Percentiles rank a stretch among this genome's conserved stretches.
These are phyloP conservation scores for Pithys albifrons DNA, from an alignment of 2,113 vertebrate genomes.

Conservation along the genomic window DNA sequence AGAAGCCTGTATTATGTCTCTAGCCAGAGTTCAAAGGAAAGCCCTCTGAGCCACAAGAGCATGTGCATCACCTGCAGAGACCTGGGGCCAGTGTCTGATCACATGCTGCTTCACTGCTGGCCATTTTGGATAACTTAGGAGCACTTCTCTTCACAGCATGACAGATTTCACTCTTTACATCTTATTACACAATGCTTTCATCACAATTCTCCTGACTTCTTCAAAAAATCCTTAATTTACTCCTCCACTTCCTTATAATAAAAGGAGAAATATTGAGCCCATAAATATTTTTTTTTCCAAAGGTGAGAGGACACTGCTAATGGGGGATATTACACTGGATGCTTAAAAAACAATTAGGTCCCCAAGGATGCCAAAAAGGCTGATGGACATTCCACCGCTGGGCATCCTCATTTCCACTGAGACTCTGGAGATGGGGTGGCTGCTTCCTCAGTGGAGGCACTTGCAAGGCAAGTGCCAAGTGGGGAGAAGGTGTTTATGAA, in stretches of 20 bases:
- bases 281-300: constrained; percentile 12
- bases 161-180: constrained; percentile 48
- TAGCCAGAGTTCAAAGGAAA: constrained; percentile 12
- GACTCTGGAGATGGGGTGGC: not conserved
- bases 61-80: not conserved
- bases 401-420: not conserved
- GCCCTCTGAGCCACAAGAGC: not conserved
- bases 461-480: not conserved
- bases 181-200: constrained; percentile 64
- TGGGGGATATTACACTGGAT: not conserved
- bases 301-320: not conserved
- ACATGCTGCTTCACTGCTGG: not conserved
- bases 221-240: constrained; percentile 40
- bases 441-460: not conserved
- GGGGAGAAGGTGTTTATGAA: not conserved
- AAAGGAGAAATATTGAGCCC: constrained; percentile 5
- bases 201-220: constrained; percentile 55
- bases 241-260: constrained; percentile 15
- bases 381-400: not conserved
- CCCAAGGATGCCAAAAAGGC: not conserved
- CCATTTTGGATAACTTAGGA: constrained; percentile 36
- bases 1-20: not conserved
- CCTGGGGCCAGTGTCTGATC: accelerated
- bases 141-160: constrained; percentile 17
- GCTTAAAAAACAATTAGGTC: not conserved